Conservation (phyloP, 1,140 invertebrate genomes). For the Brachionus asplanchnoidis region DNA sequence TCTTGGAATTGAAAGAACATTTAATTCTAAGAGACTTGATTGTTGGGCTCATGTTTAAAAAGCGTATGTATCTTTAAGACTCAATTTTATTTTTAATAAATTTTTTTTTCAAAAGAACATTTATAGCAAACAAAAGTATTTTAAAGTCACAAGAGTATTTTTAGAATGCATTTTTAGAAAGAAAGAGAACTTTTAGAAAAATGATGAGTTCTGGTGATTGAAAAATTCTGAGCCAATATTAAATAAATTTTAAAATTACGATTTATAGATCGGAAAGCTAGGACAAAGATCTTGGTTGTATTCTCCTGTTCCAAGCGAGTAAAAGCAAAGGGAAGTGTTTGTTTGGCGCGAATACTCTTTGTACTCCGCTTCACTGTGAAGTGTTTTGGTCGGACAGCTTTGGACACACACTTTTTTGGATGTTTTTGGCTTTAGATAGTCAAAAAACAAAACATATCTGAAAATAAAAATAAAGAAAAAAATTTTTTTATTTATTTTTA, state of each 20-base stretch:
- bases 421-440: conserved; percentile 68
- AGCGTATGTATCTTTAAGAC: too few relatives aligned
- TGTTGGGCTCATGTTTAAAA: too few relatives aligned
- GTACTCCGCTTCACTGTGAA: conserved; percentile 66
- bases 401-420: conserved; percentile 83
- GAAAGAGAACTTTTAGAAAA: too few relatives aligned
- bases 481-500: conserved; percentile 38
- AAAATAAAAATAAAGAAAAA: conserved; percentile 44
- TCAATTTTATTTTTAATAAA: neutral
- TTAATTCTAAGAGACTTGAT: too few relatives aligned
- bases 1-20: too few relatives aligned
- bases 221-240: too few relatives aligned
- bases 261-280: conserved; percentile 47
- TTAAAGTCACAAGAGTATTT: neutral
- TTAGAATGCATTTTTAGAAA: too few relatives aligned
- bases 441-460: conserved; percentile 76
- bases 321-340: conserved; percentile 67
- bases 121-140: neutral
- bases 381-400: conserved; percentile 69
- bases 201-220: too few relatives aligned
- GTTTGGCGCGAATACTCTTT: conserved; percentile 69
- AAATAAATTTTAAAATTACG: conserved; percentile 44
- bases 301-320: conserved; percentile 47
- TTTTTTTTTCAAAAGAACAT: neutral
- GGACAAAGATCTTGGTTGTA: conserved; percentile 51